phyloP scores from a whole-genome alignment of 2,888 invertebrate species.

The Thecocarcelia acutangulata region DNA sequence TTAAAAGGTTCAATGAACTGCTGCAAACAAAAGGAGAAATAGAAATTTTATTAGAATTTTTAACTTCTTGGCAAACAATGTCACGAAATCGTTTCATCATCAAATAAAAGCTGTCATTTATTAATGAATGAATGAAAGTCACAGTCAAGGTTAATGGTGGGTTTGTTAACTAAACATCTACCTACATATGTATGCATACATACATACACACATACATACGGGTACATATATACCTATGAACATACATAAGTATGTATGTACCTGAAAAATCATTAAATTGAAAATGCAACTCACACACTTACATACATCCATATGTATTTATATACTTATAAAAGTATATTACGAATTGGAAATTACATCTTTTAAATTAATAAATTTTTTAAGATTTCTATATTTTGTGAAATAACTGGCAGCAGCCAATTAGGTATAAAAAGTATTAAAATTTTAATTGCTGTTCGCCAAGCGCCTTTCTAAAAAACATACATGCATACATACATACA shows the following conservation, averaged over 20 bases:
- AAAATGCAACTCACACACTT: too few relatives aligned
- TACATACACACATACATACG: background rate
- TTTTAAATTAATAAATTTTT: background rate
- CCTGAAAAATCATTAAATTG: too few relatives aligned
- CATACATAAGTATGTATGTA: too few relatives aligned
- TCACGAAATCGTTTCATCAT: background rate
- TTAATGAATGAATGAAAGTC: conserved; percentile 73
- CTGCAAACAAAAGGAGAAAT: background rate
- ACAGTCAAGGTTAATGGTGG: conserved; percentile 77
- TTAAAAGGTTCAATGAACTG: conserved; percentile 33
- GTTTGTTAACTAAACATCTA: conserved; percentile 60
- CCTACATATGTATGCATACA: background rate
- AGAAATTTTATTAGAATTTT: conserved; percentile 13
- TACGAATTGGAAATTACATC: too few relatives aligned
- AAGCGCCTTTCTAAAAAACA: background rate
- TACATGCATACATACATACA: background rate
- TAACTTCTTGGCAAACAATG: conserved; percentile 10
- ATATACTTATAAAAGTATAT: too few relatives aligned
- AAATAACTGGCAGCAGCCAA: background rate
- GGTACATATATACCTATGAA: too few relatives aligned
- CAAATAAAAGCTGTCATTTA: conserved; percentile 54
- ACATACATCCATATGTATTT: too few relatives aligned
- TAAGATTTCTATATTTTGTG: background rate
- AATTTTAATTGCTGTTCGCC: too few relatives aligned
- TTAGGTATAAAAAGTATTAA: background rate